Conservation (phyloP, 2,113 vertebrate species). For the Sprattus sprattus region DNA sequence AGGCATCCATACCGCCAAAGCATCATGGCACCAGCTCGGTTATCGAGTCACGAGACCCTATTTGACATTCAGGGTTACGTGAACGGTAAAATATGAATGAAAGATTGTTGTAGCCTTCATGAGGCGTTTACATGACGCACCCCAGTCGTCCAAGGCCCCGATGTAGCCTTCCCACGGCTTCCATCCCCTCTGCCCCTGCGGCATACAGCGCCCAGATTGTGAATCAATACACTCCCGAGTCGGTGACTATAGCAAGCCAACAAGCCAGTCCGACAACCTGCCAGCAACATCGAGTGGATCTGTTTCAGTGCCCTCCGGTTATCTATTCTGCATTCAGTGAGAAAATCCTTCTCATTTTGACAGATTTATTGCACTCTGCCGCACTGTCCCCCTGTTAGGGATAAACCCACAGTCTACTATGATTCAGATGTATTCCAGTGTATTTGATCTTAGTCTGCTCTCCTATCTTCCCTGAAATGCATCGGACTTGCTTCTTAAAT, state of each 20-base stretch:
- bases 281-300: not conserved
- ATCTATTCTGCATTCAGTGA: not conserved
- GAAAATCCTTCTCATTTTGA: not conserved
- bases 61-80: not conserved
- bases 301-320: not conserved
- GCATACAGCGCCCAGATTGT: not conserved
- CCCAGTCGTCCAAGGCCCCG: not conserved
- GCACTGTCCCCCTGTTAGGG: not conserved
- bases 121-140: not conserved
- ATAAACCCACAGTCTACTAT: not conserved
- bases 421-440: not conserved
- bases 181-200: not conserved
- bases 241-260: not conserved
- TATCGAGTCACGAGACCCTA: not conserved
- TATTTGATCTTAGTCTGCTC: not conserved
- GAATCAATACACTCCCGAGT: not conserved
- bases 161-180: not conserved
- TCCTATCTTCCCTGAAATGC: not conserved
- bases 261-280: not conserved
- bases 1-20: not conserved
- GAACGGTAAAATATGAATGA: not conserved
- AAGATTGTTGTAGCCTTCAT: not conserved
- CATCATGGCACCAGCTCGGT: not conserved
- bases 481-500: not conserved
- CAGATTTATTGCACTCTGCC: constrained; percentile 7